phyloP scores from a whole-genome alignment of 2,113 vertebrate species.

The Chiloscyllium plagiosum region DNA sequence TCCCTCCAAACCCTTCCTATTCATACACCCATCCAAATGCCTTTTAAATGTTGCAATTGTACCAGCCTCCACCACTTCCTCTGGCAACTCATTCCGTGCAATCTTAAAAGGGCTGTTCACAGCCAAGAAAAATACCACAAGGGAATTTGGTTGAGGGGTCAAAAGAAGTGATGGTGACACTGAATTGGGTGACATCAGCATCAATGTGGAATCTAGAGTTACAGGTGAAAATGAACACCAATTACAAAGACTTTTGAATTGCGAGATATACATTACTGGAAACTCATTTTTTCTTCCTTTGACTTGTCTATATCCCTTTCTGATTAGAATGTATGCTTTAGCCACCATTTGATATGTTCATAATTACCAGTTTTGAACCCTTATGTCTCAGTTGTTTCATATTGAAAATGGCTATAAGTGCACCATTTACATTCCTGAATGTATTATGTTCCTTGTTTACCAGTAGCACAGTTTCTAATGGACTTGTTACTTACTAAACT shows the following conservation, averaged over 20 bases:
- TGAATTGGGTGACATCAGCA: background rate
- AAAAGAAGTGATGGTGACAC: background rate
- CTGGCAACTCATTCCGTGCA: no score
- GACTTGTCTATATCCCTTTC: background rate
- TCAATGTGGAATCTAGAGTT: background rate
- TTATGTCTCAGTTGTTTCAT: background rate
- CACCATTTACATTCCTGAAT: background rate
- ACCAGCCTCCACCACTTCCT: no score
- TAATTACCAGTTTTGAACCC: background rate
- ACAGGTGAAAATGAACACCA: background rate
- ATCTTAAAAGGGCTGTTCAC: no score
- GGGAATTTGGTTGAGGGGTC: background rate
- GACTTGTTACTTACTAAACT: background rate
- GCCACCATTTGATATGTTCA: background rate
- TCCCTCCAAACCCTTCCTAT: no score
- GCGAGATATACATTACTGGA: background rate
- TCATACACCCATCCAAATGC: no score
- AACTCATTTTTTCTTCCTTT: background rate
- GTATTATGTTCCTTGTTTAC: background rate
- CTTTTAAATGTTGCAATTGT: no score
- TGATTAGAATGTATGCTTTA: background rate
- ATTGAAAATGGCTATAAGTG: background rate
- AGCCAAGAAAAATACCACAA: no score
- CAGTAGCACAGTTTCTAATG: background rate
- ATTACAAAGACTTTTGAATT: background rate